Conservation (phyloP, 2,888 invertebrate species). For the Protophormia terraenovae region DNA sequence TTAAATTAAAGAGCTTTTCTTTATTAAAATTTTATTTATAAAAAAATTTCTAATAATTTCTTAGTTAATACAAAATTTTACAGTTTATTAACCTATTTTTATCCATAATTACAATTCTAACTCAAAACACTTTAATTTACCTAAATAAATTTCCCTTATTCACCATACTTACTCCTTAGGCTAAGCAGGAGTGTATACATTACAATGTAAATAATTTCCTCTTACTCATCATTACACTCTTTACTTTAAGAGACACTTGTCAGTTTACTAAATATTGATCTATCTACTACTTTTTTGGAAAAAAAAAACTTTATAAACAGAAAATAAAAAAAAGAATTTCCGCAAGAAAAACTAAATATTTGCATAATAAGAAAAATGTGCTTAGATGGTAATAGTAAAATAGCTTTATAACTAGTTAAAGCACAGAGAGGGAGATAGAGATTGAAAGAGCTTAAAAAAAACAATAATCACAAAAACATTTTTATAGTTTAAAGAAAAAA, state of each 20-base stretch:
- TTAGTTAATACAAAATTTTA: too few species aligned
- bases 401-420: conserved; percentile 13
- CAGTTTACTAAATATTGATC: conserved; percentile 52
- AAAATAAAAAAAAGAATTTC: neutral
- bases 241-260: conserved; percentile 36
- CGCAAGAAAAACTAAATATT: conserved; percentile 39
- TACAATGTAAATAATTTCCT: conserved; percentile 28
- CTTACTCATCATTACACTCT: neutral
- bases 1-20: too few species aligned
- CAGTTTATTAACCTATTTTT: too few species aligned
- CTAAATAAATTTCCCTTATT: neutral
- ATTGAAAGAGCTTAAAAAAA: neutral
- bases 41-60: too few species aligned
- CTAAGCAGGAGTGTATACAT: too few species aligned
- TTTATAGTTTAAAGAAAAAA: conserved; percentile 44
- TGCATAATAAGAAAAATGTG: conserved; percentile 62
- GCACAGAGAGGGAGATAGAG: neutral
- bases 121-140: too few species aligned
- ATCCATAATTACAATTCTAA: too few species aligned
- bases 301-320: neutral
- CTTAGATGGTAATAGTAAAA: conserved; percentile 49
- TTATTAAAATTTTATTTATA: too few species aligned
- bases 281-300: neutral
- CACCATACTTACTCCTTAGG: neutral
- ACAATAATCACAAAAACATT: conserved; percentile 48